Conservation (phyloP, 1,140 invertebrate genomes). For the Drosophila willistoni region DNA sequence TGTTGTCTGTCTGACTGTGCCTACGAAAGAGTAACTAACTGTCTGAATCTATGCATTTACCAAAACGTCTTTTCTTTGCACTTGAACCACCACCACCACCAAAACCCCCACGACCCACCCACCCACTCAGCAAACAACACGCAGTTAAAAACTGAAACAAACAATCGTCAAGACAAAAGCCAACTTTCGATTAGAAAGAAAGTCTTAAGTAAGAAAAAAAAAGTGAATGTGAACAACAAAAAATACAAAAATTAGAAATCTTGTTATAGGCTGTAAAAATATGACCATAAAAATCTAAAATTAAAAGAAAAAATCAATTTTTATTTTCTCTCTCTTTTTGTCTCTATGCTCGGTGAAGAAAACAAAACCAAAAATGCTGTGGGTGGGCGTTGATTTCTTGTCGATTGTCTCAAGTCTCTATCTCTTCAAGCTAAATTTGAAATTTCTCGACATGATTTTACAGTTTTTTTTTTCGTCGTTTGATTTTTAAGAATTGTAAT, state of each 20-base stretch:
- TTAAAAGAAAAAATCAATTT: conserved; percentile 54
- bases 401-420: conserved; percentile 36
- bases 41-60: conserved; percentile 38
- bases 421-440: conserved; percentile 29
- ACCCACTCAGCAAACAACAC: conserved; percentile 11
- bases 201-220: conserved; percentile 61
- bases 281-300: conserved; percentile 48
- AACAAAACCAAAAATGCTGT: conserved; percentile 35
- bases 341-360: conserved; percentile 7
- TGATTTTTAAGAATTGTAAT: conserved; percentile 33
- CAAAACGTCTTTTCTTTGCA: conserved; percentile 6
- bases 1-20: conserved; percentile 9
- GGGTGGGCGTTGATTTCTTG: conserved; percentile 42
- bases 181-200: conserved; percentile 76
- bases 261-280: conserved; percentile 59
- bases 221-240: conserved; percentile 69
- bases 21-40: conserved; percentile 8
- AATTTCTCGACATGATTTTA: conserved; percentile 18
- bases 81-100: not conserved
- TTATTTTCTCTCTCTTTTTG: not conserved
- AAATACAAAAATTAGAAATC: conserved; percentile 36
- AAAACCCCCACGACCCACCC: no score
- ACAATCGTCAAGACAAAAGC: conserved; percentile 34
- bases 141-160: conserved; percentile 3
- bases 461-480: not conserved